These are phyloP conservation scores for Tarsius wallacei DNA, from an alignment of 2,797 vertebrate genomes.

Conservation along the genomic window DNA sequence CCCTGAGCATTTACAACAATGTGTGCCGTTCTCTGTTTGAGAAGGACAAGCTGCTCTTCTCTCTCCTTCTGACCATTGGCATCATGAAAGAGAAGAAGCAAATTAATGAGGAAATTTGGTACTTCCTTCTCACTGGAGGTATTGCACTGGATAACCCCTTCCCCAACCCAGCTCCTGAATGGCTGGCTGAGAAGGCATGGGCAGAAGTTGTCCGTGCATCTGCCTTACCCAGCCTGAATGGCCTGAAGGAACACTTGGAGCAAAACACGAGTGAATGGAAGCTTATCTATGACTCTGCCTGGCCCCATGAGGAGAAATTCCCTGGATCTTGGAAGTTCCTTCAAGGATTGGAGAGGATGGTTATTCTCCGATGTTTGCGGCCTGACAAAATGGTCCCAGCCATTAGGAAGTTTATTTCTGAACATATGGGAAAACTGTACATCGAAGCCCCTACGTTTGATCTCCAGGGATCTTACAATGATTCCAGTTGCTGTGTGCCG, in stretches of 20 bases:
- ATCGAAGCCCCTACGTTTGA: slow-evolving; percentile 97
- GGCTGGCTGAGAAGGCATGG: slow-evolving; percentile 97
- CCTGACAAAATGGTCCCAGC: slow-evolving; percentile 97
- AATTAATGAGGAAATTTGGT: slow-evolving; percentile 94
- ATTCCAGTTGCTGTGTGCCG: slow-evolving; percentile 96
- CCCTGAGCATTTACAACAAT: slow-evolving; percentile 95
- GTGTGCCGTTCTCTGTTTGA: slow-evolving; percentile 98
- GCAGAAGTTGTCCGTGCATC: slow-evolving; percentile 95
- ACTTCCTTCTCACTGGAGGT: slow-evolving; percentile 96
- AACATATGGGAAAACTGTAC: slow-evolving; percentile 94
- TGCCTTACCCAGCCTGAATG: slow-evolving; percentile 90
- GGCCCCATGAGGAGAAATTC: slow-evolving; percentile 93
- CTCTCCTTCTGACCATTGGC: slow-evolving; percentile 95
- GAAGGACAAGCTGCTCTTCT: slow-evolving; percentile 98
- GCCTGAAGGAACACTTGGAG: slow-evolving; percentile 93
- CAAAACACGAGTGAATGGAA: slow-evolving; percentile 92
- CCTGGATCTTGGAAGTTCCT: slow-evolving; percentile 92
- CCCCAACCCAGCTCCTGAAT: slow-evolving; percentile 95
- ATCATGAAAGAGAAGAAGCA: slow-evolving; percentile 94
- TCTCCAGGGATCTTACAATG: slow-evolving; percentile 95
- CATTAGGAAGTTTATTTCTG: slow-evolving; percentile 93
- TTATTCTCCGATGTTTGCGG: slow-evolving; percentile 95
- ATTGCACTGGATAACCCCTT: slow-evolving; percentile 95
- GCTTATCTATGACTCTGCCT: slow-evolving; percentile 94
- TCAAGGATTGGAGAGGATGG: slow-evolving; percentile 93